Evolutionary conservation across 2,888 invertebrate species (phyloP), one percentile per base, ranked within the genome.

Genomic region (Scelioninae gen. 2): DNA sequence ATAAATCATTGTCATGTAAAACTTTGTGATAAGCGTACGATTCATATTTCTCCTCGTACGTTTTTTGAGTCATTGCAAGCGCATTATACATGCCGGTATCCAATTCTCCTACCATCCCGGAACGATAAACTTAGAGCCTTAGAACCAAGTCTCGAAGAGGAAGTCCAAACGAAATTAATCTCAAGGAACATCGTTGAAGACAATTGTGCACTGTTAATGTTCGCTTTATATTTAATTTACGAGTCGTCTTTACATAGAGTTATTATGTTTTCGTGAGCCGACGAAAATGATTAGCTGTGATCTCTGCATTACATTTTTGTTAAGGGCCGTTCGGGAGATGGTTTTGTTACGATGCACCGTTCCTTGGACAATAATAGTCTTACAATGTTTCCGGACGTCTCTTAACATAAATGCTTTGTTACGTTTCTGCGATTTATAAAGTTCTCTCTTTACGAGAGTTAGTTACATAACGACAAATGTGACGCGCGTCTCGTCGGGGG

Each of bases 271-370:
- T 64, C 60, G 60, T 58, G 28, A 57, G 39, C 5, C 37, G 46
- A 65, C 60, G 64, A 64, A 65, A 64, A 60, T 58, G 45, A 64
- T 64, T 71, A 71, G 63, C 71, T 71, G 71, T 71, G 71, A 71
- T 71, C 48, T 60, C 41, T 64, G 60, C 64, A 71, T 70, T 63
- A 70, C 70, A 65, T 71, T 71, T 71, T 15, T 71, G 64, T 65
- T 57, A 57, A 71, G 58, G n/a, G 22, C 2, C 43, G 35, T 35
- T 45, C 43, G 33, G 37, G 22, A n/a, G n/a, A 28, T 16, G 11
- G 11, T 19, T 31, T 9, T 9, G 10, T 31, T 31, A 31, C 5
- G 9, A 7, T 9, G 9, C 31, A 31, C 31, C 9, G 28, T 13
- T 11, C 1, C 1, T 9, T 13, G 6, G 31, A 46, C 25, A 48